Evolutionary conservation across 2,797 vertebrate species (phyloP).

Genomic region (Geotrypetes seraphini): DNA sequence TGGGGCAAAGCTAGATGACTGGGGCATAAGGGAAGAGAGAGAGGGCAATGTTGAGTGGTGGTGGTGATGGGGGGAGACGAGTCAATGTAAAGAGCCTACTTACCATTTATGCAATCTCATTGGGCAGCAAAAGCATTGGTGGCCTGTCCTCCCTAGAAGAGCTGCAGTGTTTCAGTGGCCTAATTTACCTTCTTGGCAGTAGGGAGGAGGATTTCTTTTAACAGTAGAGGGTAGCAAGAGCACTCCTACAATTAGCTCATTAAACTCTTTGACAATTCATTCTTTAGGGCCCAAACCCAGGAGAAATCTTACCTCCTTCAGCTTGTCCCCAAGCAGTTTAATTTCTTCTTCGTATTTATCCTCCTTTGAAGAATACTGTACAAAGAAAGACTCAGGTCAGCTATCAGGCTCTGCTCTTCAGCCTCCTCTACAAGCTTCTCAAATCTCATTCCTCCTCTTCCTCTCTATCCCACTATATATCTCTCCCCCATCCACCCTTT

Average conservation of each 20-base stretch:
- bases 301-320: conserved; percentile 90
- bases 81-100: not conserved
- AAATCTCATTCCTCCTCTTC: not conserved
- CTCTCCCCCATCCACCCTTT: too few relatives aligned
- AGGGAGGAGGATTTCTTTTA: too few relatives aligned
- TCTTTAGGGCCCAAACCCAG: too few relatives aligned
- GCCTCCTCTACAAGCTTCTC: not conserved
- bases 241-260: too few relatives aligned
- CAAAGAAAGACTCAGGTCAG: conserved; percentile 15
- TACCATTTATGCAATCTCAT: too few relatives aligned
- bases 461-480: too few relatives aligned
- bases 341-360: conserved; percentile 97
- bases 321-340: conserved; percentile 83
- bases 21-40: fast-evolving
- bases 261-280: too few relatives aligned
- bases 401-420: fast-evolving
- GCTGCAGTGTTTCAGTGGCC: too few relatives aligned
- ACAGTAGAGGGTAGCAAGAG: too few relatives aligned
- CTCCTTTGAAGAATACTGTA: conserved; percentile 92
- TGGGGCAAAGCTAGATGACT: not conserved
- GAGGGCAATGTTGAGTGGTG: fast-evolving
- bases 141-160: too few relatives aligned
- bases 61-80: not conserved
- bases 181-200: too few relatives aligned
- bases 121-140: too few relatives aligned